Conservation (phyloP, 2,797 vertebrate species). For the Paratrypauchen microcephalus region DNA sequence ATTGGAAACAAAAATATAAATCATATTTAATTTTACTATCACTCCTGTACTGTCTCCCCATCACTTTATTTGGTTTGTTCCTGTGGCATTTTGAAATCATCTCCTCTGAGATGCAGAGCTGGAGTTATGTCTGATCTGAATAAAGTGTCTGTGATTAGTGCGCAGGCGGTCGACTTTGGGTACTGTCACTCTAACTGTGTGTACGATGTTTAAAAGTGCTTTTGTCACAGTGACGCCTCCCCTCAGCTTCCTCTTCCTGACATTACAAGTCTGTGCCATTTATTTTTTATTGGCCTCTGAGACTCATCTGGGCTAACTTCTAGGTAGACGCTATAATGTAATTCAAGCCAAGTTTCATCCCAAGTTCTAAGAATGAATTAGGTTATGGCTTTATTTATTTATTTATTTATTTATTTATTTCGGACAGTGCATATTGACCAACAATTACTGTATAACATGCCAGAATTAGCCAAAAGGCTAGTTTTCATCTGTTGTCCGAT, state of each 20-base stretch:
- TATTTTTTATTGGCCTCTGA: conserved; percentile 54
- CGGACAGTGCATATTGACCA: too few species aligned
- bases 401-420: too few species aligned
- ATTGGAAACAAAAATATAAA: too few species aligned
- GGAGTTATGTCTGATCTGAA: conserved; percentile 69
- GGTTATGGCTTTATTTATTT: too few species aligned
- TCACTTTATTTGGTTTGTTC: conserved; percentile 24
- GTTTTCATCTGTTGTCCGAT: too few species aligned
- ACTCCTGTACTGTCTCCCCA: background rate
- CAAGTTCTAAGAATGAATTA: conserved; percentile 1
- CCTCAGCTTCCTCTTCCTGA: conserved; percentile 42
- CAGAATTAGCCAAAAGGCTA: too few species aligned
- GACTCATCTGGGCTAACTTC: conserved; percentile 22
- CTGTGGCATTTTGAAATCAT: conserved; percentile 51
- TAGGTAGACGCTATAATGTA: too few species aligned
- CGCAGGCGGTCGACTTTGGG: conserved; percentile 50
- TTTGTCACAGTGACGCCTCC: conserved; percentile 43
- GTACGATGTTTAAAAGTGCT: conserved; percentile 52
- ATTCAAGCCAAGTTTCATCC: too few species aligned
- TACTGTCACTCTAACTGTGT: conserved; percentile 37
- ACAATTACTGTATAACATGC: too few species aligned
- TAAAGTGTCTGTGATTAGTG: conserved; percentile 74
- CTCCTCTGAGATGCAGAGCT: conserved; percentile 48
- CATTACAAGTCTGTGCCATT: conserved; percentile 58
- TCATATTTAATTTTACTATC: background rate